phyloP scores from a whole-genome alignment of 2,888 invertebrate genomes.

The Chironomus tentans region DNA sequence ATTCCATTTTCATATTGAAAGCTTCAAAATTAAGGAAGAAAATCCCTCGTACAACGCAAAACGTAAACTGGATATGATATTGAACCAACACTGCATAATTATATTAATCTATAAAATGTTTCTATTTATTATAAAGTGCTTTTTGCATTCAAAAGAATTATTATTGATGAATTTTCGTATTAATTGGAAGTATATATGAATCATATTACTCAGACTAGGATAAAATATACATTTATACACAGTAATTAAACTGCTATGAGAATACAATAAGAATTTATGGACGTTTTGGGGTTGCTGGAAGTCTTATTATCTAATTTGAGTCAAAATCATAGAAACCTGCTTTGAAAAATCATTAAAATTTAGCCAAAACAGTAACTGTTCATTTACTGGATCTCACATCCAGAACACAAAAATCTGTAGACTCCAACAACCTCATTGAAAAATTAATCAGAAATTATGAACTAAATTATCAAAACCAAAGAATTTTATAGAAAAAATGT shows the following conservation, averaged over 20 bases:
- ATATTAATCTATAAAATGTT: too few relatives aligned
- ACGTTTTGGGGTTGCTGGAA: background rate
- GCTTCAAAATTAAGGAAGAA: background rate
- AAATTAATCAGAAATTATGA: background rate
- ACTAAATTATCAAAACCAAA: background rate
- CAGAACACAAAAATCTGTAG: too few relatives aligned
- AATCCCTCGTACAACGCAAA: background rate
- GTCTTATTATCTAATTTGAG: background rate
- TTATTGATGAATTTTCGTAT: background rate
- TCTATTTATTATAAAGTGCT: background rate
- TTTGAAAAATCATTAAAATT: too few relatives aligned
- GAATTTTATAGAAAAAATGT: too few relatives aligned
- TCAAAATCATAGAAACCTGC: too few relatives aligned
- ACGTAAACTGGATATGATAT: background rate
- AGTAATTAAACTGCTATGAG: background rate
- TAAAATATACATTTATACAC: background rate
- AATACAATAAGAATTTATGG: background rate
- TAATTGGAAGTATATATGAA: background rate
- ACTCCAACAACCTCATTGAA: background rate
- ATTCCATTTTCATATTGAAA: background rate
- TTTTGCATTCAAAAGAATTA: background rate
- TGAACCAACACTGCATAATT: too few relatives aligned
- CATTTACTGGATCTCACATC: background rate
- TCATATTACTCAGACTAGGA: background rate
- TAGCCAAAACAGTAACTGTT: background rate